These are phyloP conservation scores for Lacerta viridis DNA, from an alignment of 2,797 vertebrate species.

Conservation along the genomic window DNA sequence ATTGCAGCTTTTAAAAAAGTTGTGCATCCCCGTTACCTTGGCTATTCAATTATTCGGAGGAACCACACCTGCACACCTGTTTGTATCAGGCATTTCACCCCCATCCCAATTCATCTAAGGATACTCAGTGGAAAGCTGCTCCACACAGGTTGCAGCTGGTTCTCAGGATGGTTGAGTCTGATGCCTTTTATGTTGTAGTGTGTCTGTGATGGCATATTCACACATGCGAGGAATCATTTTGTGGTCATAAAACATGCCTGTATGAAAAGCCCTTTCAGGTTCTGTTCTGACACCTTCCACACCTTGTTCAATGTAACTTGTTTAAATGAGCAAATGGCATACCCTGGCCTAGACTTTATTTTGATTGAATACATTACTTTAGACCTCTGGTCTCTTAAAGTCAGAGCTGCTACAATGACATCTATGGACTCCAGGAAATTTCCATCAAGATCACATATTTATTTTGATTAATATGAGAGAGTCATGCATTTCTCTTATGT, in stretches of 20 bases:
- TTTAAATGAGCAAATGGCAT: background rate
- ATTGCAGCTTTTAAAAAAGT: background rate
- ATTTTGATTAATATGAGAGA: background rate
- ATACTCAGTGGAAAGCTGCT: background rate
- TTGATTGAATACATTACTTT: background rate
- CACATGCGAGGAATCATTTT: background rate
- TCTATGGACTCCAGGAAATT: background rate
- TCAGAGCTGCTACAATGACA: background rate
- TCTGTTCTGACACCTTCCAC: background rate
- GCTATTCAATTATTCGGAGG: background rate
- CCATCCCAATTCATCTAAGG: background rate
- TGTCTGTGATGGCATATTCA: background rate
- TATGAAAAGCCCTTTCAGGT: background rate
- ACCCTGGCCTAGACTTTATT: background rate
- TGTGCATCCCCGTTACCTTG: background rate
- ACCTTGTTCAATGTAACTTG: background rate
- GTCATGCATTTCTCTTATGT: fast-evolving
- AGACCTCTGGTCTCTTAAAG: background rate
- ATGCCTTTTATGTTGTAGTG: too few relatives aligned
- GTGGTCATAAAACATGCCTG: background rate
- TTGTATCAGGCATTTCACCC: background rate
- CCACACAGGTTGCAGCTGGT: background rate
- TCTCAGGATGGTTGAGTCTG: background rate
- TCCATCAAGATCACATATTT: background rate
- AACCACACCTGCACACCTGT: background rate